phyloP scores from a whole-genome alignment of 2,888 invertebrate genomes.

The Sussaba pulchella region DNA sequence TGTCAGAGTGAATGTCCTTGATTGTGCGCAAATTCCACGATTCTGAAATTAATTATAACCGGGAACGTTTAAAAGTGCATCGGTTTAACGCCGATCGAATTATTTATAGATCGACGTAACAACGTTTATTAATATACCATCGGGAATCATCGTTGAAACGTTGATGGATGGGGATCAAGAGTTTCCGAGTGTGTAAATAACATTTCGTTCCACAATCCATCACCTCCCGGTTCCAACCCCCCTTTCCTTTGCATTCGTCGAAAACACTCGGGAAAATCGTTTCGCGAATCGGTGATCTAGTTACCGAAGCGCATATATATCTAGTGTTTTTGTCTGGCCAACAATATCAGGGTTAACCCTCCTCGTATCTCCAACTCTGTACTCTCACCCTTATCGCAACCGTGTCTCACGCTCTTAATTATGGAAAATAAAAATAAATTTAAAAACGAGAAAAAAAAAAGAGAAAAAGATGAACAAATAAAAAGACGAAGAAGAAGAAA shows the following conservation, averaged over 20 bases:
- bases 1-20: slow-evolving; percentile 40
- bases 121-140: slow-evolving; percentile 7
- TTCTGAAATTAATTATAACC: slow-evolving; percentile 4
- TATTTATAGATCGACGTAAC: slow-evolving; percentile 19
- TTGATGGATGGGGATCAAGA: slow-evolving; percentile 7
- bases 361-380: too few relatives aligned
- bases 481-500: slow-evolving; percentile 16
- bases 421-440: slow-evolving; percentile 15
- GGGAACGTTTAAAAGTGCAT: slow-evolving; percentile 1
- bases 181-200: neutral
- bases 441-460: slow-evolving; percentile 22
- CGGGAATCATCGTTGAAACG: neutral
- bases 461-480: slow-evolving; percentile 13
- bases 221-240: too few relatives aligned
- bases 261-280: slow-evolving; percentile 3
- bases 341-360: slow-evolving; percentile 19
- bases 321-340: slow-evolving; percentile 35
- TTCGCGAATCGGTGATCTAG: neutral
- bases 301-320: slow-evolving; percentile 28
- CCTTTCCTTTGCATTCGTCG: neutral
- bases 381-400: slow-evolving; percentile 23
- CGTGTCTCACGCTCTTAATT: slow-evolving; percentile 1
- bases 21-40: slow-evolving; percentile 22
- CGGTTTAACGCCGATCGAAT: neutral
- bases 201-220: neutral